These are phyloP conservation scores for Callospermophilus lateralis DNA, from an alignment of 2,113 vertebrate genomes.

Conservation along the genomic window DNA sequence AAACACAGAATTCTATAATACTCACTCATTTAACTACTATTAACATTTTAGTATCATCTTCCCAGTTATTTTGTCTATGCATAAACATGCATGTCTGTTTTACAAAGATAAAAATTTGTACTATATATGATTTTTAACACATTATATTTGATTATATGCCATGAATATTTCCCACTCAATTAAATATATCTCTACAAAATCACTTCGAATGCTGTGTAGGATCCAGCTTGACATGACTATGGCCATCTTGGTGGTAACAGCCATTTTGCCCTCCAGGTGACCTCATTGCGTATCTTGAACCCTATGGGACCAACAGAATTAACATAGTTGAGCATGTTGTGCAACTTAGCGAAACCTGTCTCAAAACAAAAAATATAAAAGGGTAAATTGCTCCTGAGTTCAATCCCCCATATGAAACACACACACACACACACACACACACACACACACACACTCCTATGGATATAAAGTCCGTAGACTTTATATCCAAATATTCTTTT, in stretches of 20 bases:
- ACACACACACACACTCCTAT: not conserved
- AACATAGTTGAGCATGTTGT: not conserved
- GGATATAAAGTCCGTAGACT: not conserved
- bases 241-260: not conserved
- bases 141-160: not conserved
- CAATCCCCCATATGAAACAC: too few relatives aligned
- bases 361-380: too few relatives aligned
- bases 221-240: not conserved
- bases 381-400: too few relatives aligned
- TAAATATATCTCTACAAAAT: not conserved
- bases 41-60: not conserved
- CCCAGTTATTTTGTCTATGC: not conserved
- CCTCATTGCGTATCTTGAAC: not conserved
- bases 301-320: not conserved
- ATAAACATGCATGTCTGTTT: not conserved
- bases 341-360: too few relatives aligned
- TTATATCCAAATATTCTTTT: too few relatives aligned
- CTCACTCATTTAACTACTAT: not conserved
- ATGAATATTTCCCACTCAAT: not conserved
- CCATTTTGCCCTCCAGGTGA: not conserved
- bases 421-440: too few relatives aligned
- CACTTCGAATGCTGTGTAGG: not conserved
- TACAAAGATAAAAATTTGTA: slow-evolving; percentile 6
- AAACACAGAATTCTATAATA: not conserved
- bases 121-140: not conserved